Conservation (phyloP, 1,140 invertebrate species). For the Reticulitermes speratus region DNA sequence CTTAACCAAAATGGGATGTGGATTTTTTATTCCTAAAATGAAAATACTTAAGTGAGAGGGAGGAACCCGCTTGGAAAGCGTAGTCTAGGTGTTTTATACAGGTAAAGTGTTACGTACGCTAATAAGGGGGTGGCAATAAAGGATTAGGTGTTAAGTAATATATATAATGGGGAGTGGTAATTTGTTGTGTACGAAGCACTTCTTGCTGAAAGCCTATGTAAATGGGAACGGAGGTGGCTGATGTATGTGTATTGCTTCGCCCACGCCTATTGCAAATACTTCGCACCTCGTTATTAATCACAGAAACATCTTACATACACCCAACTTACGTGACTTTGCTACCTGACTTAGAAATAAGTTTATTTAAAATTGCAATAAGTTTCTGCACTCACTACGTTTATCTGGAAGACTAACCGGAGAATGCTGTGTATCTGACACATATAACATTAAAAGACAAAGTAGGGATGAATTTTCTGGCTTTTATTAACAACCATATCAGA, state of each 20-base stretch:
- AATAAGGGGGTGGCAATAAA: conserved; percentile 14
- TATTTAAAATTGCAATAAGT: neutral
- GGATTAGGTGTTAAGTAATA: conserved; percentile 9
- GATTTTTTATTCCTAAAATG: neutral
- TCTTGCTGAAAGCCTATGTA: neutral
- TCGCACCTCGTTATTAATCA: neutral
- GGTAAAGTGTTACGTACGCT: neutral
- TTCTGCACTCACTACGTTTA: too few species aligned
- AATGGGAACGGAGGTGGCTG: neutral
- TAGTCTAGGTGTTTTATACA: neutral
- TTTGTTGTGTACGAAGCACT: neutral
- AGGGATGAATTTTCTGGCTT: too few species aligned
- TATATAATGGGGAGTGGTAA: neutral
- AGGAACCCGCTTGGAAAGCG: neutral
- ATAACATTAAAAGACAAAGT: too few species aligned
- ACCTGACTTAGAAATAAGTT: neutral
- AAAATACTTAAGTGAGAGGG: neutral
- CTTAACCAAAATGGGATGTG: neutral
- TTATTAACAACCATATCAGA: too few species aligned
- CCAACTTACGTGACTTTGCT: too few species aligned
- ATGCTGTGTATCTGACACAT: too few species aligned
- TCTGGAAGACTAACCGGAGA: too few species aligned
- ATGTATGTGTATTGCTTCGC: neutral
- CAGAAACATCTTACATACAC: neutral
- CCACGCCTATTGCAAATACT: neutral